phyloP scores from a whole-genome alignment of 2,113 vertebrate genomes.

The Pterocles orientalis region DNA sequence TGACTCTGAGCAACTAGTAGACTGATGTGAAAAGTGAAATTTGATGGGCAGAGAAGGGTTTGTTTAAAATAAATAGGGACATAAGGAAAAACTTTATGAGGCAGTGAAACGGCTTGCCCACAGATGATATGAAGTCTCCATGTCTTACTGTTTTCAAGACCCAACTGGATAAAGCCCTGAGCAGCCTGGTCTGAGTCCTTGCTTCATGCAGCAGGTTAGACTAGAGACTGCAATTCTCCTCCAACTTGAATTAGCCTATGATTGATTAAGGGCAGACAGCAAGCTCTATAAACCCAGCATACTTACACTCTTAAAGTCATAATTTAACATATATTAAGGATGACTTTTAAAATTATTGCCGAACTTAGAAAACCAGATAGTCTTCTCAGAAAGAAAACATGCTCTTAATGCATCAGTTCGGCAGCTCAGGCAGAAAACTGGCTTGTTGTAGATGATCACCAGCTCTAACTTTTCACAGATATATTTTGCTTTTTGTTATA shows the following conservation, averaged over 20 bases:
- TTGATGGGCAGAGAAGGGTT: not conserved
- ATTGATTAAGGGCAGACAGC: not conserved
- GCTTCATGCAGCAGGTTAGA: not conserved
- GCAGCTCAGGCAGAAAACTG: not conserved
- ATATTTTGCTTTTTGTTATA: not conserved
- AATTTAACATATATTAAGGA: not conserved
- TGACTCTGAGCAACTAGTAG: not conserved
- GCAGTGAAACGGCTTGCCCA: not conserved
- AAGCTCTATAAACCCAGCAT: not conserved
- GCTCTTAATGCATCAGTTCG: not conserved
- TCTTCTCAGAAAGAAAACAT: not conserved
- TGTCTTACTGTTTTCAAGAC: not conserved
- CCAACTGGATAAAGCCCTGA: not conserved
- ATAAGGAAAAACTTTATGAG: not conserved
- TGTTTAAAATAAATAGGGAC: not conserved
- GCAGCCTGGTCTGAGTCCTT: not conserved
- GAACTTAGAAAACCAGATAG: not conserved
- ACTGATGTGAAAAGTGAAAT: not conserved
- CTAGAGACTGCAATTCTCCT: not conserved
- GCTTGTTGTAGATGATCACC: not conserved
- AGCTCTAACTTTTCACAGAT: not conserved
- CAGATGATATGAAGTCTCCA: not conserved
- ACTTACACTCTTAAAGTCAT: not conserved
- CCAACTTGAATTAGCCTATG: not conserved
- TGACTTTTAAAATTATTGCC: not conserved